These are phyloP conservation scores for Abrostola triplasia DNA, from an alignment of 2,888 invertebrate species.

Conservation along the genomic window DNA sequence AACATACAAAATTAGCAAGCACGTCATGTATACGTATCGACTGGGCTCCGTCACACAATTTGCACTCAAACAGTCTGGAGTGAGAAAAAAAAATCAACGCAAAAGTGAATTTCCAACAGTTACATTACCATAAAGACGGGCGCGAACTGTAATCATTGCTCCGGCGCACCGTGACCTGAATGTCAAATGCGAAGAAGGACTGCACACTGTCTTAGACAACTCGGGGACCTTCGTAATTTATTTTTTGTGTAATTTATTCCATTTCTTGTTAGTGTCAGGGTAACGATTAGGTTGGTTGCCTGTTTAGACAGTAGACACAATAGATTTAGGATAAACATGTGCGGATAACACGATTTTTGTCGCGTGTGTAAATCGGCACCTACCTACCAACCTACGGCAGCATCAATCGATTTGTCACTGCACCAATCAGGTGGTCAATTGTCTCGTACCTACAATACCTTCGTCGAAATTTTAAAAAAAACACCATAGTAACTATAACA, in stretches of 20 bases:
- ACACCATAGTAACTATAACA: not conserved
- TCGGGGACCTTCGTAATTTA: constrained; percentile 28
- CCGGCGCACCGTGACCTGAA: constrained; percentile 70
- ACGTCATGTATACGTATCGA: not conserved
- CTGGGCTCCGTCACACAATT: constrained; percentile 36
- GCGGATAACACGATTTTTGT: no score
- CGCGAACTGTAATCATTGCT: constrained; percentile 79
- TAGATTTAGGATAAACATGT: no score
- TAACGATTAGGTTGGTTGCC: no score
- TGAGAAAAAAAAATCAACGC: constrained; percentile 74
- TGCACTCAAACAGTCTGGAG: constrained; percentile 35
- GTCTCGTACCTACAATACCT: no score
- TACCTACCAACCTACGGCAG: no score
- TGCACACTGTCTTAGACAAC: constrained; percentile 44
- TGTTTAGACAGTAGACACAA: no score
- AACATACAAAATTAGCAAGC: not conserved
- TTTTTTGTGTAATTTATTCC: constrained; percentile 29
- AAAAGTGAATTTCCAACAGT: constrained; percentile 77
- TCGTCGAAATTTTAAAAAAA: no score
- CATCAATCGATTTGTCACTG: no score
- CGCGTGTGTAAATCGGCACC: no score
- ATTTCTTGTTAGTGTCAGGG: not conserved
- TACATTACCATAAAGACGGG: constrained; percentile 81
- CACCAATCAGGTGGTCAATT: no score
- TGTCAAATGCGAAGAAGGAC: constrained; percentile 63